Base-by-base conservation (phyloP, 2,797 vertebrate species). In the Melanotaenia maccullochi region DNA sequence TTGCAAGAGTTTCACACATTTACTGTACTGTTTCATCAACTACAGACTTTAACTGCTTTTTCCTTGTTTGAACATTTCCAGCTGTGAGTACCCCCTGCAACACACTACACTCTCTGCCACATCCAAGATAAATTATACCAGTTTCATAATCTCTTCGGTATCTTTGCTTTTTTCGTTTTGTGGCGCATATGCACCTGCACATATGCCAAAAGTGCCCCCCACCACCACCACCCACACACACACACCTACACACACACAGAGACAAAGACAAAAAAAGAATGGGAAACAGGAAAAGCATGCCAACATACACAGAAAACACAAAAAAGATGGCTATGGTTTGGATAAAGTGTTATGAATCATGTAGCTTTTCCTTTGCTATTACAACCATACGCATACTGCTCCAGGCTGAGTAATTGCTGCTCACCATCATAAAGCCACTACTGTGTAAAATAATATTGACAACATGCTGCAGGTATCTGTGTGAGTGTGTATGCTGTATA, bases 401-500 rank as follows among this genome's bases (percentile, higher is more conserved):
- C 18, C 38, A 14, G 85, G 83, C 83, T 76, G 86, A 85, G 88
- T 90, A 90, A 91, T 87, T 90, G 88, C 74, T 70, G 74, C 65
- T 79, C 77, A 75, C 38, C n/a, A 6, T 68, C 67, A 73, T 82
- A 84, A 85, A 79, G 87, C 69, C 62, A 71, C 81, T 66, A 55
- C 81, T 57, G 76, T 84, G 69, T 75, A 71, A 85, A 86, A 79
- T 83, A 80, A 76, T 88, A 87, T 85, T 89, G 82, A 90, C 90
- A 90, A 78, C 83, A 79, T 81, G 63, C 57, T 60, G 58, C 65
- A 59, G 22, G 6, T 42, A 20, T 57, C 42, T 60, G 20, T 71
- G 68, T 63, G 60, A 42, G 49, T 51, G 24, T 55, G 61, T 44
- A n/a, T 52, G 56, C 58, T 51, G 65, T 59, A 25, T 76, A 81